phyloP scores from a whole-genome alignment of 1,140 invertebrate species.

The Bombus turneri region DNA sequence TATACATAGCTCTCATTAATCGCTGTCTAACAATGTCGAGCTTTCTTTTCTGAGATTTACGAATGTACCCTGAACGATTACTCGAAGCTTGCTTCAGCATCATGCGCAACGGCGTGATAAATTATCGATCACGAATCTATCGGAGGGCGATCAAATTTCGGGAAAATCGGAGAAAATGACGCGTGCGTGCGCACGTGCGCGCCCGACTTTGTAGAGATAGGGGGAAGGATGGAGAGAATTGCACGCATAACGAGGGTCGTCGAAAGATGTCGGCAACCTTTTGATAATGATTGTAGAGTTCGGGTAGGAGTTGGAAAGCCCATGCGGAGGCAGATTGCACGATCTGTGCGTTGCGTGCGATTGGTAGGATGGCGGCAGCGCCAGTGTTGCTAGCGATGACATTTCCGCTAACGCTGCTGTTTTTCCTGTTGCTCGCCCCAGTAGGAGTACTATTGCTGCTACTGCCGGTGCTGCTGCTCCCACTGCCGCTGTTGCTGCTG shows the following conservation, averaged over 20 bases:
- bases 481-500: not conserved
- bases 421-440: not conserved
- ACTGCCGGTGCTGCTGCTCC: not conserved
- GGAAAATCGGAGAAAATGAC: not conserved
- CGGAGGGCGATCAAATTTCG: not conserved
- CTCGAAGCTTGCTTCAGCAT: not conserved
- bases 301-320: conserved; percentile 92
- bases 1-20: not conserved
- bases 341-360: conserved; percentile 78
- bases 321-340: conserved; percentile 86
- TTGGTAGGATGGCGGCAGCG: conserved; percentile 38
- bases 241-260: not conserved
- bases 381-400: not conserved
- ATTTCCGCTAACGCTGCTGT: not conserved
- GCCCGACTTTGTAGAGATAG: not conserved
- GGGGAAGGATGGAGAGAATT: not conserved
- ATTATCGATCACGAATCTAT: not conserved
- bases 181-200: not conserved
- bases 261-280: conserved; percentile 85
- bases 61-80: not conserved
- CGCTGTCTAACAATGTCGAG: not conserved
- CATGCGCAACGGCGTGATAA: not conserved
- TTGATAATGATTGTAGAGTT: conserved; percentile 91
- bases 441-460: not conserved
- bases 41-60: not conserved